Evolutionary conservation across 2,797 vertebrate species (phyloP), one percentile per base, ranked within the genome.

Genomic region (Ctenosaura bakeri): DNA sequence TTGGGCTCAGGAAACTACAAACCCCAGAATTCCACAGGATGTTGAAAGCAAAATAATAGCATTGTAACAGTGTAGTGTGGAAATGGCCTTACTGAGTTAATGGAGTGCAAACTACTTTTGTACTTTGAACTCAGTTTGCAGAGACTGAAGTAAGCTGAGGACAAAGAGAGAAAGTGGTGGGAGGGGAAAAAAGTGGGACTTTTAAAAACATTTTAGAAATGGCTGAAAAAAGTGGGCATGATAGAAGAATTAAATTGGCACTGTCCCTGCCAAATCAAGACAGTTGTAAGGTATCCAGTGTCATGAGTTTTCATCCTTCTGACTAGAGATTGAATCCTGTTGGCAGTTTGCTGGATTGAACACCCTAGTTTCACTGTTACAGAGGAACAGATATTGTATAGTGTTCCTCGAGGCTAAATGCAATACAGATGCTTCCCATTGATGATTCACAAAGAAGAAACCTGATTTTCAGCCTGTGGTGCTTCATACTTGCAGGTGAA

Each of bases 381-480:
- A 16, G 22, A 73, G 46, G 13, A 59, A 7, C 22, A 91, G 91
- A 92, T 93, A 94, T 94, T 94, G 89, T 95, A 84, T 89, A 91
- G 64, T 93, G 90, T 83, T 77, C 91, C 92, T 95, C 91, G 56
- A 94, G 94, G 93, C 94, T 85, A 92, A 88, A 80, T 92, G 93
- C 91, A 94, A 89, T 91, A 74, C 86, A 92, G 90, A 88, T 94
- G 90, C 91, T 92, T 89, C 77, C 92, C 50, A 2, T 35, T 90
- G 93, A 81, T 87, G 94, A 87, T 89, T 95, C 16, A 24, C 0
- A 88, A 91, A 84, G 85, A 86, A 80, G 69, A 85, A 85, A 94
- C 26, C 0, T 1, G 92, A 90, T 92, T 91, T 95, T 92, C 85
- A 91, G 29, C 94, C 89, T 94, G 56, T 81, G 9, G 0, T 92